Conservation (phyloP, 2,113 vertebrate genomes). For the Rhipidura dahli region DNA sequence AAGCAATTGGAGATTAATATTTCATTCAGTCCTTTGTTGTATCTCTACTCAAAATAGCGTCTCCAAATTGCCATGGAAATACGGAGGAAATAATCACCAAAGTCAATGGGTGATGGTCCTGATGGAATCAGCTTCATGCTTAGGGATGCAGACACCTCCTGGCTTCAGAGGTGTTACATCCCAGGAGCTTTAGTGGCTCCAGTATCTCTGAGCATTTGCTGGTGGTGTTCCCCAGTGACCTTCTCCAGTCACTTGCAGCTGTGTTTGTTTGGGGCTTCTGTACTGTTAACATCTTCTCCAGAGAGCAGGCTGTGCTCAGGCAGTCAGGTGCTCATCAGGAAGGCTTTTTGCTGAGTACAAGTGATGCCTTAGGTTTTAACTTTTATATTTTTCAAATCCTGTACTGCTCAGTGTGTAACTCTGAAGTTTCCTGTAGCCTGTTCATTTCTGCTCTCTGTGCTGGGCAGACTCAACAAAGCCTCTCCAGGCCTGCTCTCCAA, state of each 20-base stretch:
- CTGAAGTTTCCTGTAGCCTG: too few species aligned
- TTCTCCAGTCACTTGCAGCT: background rate
- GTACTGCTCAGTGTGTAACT: too few species aligned
- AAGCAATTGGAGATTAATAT: background rate
- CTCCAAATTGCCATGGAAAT: background rate
- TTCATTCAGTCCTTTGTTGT: background rate
- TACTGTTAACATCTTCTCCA: background rate
- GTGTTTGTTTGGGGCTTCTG: fast-evolving
- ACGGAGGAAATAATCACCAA: background rate
- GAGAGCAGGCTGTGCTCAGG: background rate
- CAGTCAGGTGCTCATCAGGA: background rate
- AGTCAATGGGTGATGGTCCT: background rate
- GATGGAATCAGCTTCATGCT: background rate
- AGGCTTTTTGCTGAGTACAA: background rate
- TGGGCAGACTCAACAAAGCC: too few species aligned
- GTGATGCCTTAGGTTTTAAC: too few species aligned
- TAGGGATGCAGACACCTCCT: background rate
- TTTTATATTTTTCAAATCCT: too few species aligned
- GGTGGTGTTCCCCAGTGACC: background rate
- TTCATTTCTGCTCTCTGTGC: too few species aligned
- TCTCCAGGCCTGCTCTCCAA: too few species aligned
- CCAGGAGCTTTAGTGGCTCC: background rate
- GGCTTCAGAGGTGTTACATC: too few species aligned
- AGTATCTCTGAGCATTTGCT: background rate
- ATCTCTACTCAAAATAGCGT: background rate